Percentiles rank a stretch among this genome's conserved stretches.
Conservation (phyloP, 2,888 invertebrate genomes). For the Dicyrtomina minuta region DNA sequence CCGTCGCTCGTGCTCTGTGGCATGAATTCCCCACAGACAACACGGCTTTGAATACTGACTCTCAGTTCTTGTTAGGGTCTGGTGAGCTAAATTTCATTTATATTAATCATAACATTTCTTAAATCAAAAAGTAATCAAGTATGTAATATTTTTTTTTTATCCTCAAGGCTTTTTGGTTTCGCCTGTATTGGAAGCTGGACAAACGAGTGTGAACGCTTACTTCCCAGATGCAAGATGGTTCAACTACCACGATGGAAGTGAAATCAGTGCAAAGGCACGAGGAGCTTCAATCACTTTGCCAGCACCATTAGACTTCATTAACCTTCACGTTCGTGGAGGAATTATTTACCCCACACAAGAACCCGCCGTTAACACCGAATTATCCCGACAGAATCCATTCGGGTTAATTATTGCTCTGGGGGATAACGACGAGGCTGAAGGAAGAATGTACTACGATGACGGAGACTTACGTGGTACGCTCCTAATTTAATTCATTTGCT, state of each 20-base stretch:
- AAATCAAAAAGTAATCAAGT: neutral
- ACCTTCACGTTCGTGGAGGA: slow-evolving; percentile 69
- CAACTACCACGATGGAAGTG: slow-evolving; percentile 59
- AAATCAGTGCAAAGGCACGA: slow-evolving; percentile 53
- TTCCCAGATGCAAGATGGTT: slow-evolving; percentile 71
- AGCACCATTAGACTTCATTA: slow-evolving; percentile 67
- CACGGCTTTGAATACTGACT: slow-evolving; percentile 67
- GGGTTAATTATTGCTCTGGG: slow-evolving; percentile 67
- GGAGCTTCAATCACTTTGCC: slow-evolving; percentile 60
- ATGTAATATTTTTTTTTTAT: neutral
- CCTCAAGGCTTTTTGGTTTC: slow-evolving; percentile 68
- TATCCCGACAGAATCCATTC: slow-evolving; percentile 64
- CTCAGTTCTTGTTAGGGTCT: slow-evolving; percentile 77
- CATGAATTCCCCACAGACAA: slow-evolving; percentile 62
- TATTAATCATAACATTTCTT: neutral
- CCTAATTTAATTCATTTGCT: slow-evolving; percentile 1
- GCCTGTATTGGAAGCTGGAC: slow-evolving; percentile 66
- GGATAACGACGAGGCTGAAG: slow-evolving; percentile 61
- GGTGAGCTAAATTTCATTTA: slow-evolving; percentile 48
- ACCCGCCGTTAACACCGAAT: slow-evolving; percentile 65
- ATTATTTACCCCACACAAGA: slow-evolving; percentile 69
- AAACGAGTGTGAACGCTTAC: slow-evolving; percentile 61
- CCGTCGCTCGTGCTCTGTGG: slow-evolving; percentile 73
- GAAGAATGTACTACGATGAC: slow-evolving; percentile 78
- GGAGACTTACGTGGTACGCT: slow-evolving; percentile 69